Evolutionary conservation across 2,113 vertebrate species (phyloP), one percentile per base, ranked within the genome.

Genomic region (Myrmophylax atrothorax): DNA sequence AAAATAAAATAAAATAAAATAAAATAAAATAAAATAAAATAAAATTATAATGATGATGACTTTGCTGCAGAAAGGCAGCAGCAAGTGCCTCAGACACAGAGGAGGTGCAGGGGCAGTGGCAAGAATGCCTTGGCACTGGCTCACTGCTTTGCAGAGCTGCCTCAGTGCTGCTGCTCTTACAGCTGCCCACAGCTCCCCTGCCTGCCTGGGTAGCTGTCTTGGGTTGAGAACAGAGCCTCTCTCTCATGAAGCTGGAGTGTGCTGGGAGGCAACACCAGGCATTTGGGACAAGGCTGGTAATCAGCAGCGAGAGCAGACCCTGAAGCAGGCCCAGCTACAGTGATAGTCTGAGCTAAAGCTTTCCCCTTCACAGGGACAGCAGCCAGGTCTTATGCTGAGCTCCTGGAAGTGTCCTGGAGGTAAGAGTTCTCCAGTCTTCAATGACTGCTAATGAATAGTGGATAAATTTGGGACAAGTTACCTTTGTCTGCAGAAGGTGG

Each of bases 271-370:
- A 89, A 4, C n/a, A 60, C 2, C 26, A 19, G 37, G 14, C 4
- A 0, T 59, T 2, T 49, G 40, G 53, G 44, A 26, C 15, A 72
- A 18, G 37, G 24, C 17, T 66, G 22, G 14, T 8, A 49, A 14
- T 22, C 1, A 72, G 22, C 12, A 52, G 47, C n/a, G n/a, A 35
- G 56, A 70, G 19, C 14, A 82, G 66, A 69, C 15, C 12, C 28
- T 40, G 35, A 49, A 58, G 73, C n/a, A 42, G 3, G 2, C 11
- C 23, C 6, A 5, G 4, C 4, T 0, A 0, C 20, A 46, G 7
- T 0, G 0, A 31, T 18, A 40, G 18, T 37, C 52, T 70, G 28
- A 82, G 20, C 38, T 60, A 52, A 84, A 67, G 23, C 20, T 42
- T 38, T 66, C 7, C 14, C 5, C 14, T 77, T 38, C 3, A 0